Percentiles rank a stretch among this genome's conserved stretches.
phyloP scores from a whole-genome alignment of 2,113 vertebrate genomes.

The Bungarus multicinctus region DNA sequence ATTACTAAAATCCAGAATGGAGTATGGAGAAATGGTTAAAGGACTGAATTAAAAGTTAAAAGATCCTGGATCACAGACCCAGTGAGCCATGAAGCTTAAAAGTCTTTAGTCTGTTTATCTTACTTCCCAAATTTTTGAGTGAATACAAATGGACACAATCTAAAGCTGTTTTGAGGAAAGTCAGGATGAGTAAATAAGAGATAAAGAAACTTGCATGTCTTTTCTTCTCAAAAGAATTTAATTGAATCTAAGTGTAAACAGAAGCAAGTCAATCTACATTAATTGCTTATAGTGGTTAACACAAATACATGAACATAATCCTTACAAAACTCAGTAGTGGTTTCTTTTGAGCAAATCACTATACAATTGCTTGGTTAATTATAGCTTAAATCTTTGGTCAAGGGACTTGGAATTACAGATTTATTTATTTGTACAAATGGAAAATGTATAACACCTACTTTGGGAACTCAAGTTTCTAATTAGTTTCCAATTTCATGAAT shows the following conservation, averaged over 20 bases:
- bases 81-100: neutral
- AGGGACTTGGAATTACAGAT: neutral
- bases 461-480: neutral
- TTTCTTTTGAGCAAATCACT: neutral
- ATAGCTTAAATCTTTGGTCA: neutral
- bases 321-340: neutral
- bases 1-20: neutral
- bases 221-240: neutral
- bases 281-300: neutral
- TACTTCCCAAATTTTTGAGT: neutral
- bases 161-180: neutral
- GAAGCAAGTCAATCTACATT: neutral
- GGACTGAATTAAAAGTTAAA: neutral
- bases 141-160: neutral
- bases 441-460: neutral
- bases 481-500: neutral
- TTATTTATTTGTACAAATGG: neutral
- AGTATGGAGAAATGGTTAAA: neutral
- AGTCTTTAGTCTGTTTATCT: neutral
- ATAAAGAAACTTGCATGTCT: neutral
- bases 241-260: neutral
- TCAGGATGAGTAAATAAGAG: neutral
- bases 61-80: neutral
- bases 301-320: neutral
- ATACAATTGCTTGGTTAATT: neutral